Conservation (phyloP, 2,797 vertebrate species). For the Gymnodraco acuticeps region DNA sequence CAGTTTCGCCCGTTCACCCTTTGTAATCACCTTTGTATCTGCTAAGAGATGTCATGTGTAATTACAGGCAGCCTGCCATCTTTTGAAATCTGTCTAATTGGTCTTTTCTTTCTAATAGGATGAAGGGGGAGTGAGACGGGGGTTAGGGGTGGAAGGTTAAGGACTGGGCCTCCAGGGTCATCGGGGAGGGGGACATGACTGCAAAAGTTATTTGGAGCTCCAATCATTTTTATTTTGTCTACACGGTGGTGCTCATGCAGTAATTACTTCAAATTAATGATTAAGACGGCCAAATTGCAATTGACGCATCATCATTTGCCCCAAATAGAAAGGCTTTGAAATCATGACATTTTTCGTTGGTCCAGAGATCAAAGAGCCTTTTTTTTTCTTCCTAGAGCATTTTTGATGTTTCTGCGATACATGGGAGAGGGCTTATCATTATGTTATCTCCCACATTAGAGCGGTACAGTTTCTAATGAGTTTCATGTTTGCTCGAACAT, state of each 20-base stretch:
- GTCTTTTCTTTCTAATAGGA: conserved; percentile 84
- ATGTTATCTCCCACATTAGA: conserved; percentile 67
- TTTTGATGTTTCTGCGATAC: conserved; percentile 55
- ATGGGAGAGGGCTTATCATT: conserved; percentile 69
- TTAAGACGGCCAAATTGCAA: conserved; percentile 52
- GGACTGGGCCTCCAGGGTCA: conserved; percentile 72
- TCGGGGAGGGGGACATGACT: conserved; percentile 34
- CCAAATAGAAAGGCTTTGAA: conserved; percentile 57
- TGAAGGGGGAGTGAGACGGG: conserved; percentile 66
- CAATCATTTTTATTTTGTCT: conserved; percentile 71
- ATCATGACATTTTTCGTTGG: conserved; percentile 71
- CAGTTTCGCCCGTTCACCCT: conserved; percentile 61
- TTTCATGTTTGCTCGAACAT: conserved; percentile 73
- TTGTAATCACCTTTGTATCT: conserved; percentile 83
- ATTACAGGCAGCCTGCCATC: conserved; percentile 82
- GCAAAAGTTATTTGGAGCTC: conserved; percentile 46
- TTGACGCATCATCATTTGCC: conserved; percentile 62
- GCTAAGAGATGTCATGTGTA: conserved; percentile 80
- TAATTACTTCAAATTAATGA: conserved; percentile 72
- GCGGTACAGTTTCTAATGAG: conserved; percentile 71
- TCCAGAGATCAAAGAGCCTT: conserved; percentile 72
- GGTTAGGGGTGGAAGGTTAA: conserved; percentile 76
- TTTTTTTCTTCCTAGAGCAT: conserved; percentile 46
- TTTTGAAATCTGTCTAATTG: conserved; percentile 89
- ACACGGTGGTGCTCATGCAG: conserved; percentile 36